phyloP scores from a whole-genome alignment of 2,888 invertebrate species.

The Agrochola litura region DNA sequence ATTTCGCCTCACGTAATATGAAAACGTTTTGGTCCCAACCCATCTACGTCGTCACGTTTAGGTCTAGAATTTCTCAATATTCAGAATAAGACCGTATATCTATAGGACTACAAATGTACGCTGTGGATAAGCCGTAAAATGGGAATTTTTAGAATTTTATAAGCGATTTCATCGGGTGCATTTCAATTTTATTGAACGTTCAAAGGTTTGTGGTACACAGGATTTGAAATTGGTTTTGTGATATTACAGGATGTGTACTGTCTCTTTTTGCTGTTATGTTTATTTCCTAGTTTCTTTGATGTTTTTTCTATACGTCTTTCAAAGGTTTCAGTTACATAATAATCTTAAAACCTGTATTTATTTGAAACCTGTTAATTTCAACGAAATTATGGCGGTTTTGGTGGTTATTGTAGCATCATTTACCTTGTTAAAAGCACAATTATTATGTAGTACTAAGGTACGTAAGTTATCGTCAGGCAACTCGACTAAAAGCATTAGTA shows the following conservation, averaged over 20 bases:
- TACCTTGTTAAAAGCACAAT: conserved; percentile 6
- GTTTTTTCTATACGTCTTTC: background rate
- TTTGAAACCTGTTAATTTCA: background rate
- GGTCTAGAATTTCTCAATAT: conserved; percentile 81
- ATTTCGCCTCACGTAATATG: conserved; percentile 69
- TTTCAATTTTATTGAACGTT: conserved; percentile 74
- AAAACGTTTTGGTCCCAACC: conserved; percentile 71
- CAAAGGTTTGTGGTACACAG: conserved; percentile 66
- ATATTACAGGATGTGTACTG: conserved; percentile 12
- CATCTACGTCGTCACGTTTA: conserved; percentile 76
- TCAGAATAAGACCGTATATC: conserved; percentile 73
- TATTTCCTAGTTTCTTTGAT: background rate
- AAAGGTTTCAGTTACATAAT: background rate
- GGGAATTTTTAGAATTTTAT: conserved; percentile 73
- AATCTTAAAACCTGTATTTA: background rate
- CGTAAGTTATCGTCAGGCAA: background rate
- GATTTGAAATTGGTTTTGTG: conserved; percentile 61
- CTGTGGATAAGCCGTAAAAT: conserved; percentile 63
- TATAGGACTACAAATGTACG: conserved; percentile 55
- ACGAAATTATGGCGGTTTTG: background rate
- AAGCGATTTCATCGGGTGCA: conserved; percentile 73
- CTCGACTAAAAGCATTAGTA: conserved; percentile 18
- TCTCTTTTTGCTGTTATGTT: background rate
- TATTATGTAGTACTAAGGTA: background rate
- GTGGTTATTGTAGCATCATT: background rate